phyloP scores from a whole-genome alignment of 2,113 vertebrate genomes.

The Pelodiscus sinensis region DNA sequence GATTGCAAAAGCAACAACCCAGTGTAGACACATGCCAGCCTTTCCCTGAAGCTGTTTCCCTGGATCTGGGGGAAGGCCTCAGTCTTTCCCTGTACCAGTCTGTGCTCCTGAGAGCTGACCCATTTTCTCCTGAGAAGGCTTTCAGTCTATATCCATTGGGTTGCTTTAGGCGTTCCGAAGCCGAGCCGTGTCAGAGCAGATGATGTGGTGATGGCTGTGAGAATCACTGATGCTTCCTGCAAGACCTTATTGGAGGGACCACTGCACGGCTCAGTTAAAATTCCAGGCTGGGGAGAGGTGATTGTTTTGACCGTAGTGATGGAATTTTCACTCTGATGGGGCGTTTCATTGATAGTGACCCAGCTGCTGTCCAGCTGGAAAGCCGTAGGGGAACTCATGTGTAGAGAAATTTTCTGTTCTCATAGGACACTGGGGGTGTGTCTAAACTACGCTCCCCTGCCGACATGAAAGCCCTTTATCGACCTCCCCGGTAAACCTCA shows the following conservation, averaged over 20 bases:
- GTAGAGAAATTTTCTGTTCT: too few species aligned
- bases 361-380: accelerated
- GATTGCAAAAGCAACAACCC: background rate
- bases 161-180: background rate
- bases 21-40: background rate
- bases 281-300: background rate
- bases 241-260: background rate
- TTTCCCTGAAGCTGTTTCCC: background rate
- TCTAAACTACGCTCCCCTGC: too few species aligned
- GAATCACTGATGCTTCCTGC: accelerated
- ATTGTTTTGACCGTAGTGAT: accelerated
- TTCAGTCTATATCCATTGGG: background rate
- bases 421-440: background rate
- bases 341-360: background rate
- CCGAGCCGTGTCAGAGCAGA: too few species aligned
- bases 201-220: background rate
- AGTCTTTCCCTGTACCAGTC: background rate
- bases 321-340: background rate
- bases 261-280: accelerated
- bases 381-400: accelerated
- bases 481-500: too few species aligned
- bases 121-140: background rate
- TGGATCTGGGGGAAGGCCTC: background rate
- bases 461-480: too few species aligned
- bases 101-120: background rate